phyloP scores from a whole-genome alignment of 2,888 invertebrate genomes.

The Omphaloscelis lunosa region DNA sequence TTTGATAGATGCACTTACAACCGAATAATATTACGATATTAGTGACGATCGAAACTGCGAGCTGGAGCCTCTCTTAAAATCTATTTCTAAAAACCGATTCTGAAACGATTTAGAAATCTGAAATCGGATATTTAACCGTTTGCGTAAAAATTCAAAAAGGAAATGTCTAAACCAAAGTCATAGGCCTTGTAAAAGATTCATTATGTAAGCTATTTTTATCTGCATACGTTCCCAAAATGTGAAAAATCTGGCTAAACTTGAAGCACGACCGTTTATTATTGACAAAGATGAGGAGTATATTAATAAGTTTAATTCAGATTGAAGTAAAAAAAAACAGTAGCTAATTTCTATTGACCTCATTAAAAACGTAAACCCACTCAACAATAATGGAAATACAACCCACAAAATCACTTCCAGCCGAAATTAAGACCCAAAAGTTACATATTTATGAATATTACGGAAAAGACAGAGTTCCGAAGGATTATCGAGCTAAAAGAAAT shows the following conservation, averaged over 20 bases:
- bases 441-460: slow-evolving; percentile 47
- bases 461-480: slow-evolving; percentile 31
- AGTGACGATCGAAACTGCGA: no score
- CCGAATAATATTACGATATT: no score
- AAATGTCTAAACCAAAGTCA: neutral
- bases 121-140: no score
- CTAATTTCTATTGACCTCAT: slow-evolving; percentile 22
- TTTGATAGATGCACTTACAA: no score
- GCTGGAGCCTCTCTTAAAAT: no score
- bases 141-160: no score
- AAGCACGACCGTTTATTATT: neutral
- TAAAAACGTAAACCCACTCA: slow-evolving; percentile 11
- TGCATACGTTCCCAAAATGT: no score
- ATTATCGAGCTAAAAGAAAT: slow-evolving; percentile 52
- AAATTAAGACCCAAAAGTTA: slow-evolving; percentile 35
- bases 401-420: slow-evolving; percentile 26
- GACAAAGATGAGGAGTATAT: neutral
- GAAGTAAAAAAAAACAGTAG: neutral
- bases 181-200: neutral
- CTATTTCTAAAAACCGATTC: no score
- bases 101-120: no score
- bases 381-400: slow-evolving; percentile 28
- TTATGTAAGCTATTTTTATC: no score
- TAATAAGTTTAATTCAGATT: neutral
- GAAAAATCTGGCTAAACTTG: no score